phyloP scores from a whole-genome alignment of 2,113 vertebrate species.

The Drymodes brunneopygia region DNA sequence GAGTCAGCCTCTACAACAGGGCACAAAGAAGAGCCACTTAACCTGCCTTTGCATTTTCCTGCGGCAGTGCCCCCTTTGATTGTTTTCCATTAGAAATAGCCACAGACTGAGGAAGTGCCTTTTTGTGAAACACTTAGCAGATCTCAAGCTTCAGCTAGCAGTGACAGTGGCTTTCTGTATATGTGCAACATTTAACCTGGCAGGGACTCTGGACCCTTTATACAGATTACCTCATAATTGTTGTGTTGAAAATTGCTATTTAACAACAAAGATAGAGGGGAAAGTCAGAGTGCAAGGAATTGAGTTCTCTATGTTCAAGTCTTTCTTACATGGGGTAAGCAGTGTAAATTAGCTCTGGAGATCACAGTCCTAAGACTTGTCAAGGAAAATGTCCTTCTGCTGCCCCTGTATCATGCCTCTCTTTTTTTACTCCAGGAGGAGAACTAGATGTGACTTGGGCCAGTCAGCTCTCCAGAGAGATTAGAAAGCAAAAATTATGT shows the following conservation, averaged over 20 bases:
- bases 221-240: neutral
- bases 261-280: neutral
- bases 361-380: neutral
- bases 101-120: neutral
- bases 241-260: neutral
- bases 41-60: neutral
- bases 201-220: neutral
- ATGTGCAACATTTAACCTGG: neutral
- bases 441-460: neutral
- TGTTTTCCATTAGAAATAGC: neutral
- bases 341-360: neutral
- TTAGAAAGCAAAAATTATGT: neutral
- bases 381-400: neutral
- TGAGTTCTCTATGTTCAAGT: neutral
- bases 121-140: neutral
- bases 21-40: neutral
- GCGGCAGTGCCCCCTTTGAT: neutral
- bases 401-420: neutral
- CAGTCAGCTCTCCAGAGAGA: neutral
- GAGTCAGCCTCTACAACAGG: neutral
- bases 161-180: neutral
- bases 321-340: neutral
- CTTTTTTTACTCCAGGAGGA: neutral
- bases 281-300: neutral
- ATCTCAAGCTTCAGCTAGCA: neutral